phyloP scores from a whole-genome alignment of 2,113 vertebrate genomes.

The Mirza zaza region DNA sequence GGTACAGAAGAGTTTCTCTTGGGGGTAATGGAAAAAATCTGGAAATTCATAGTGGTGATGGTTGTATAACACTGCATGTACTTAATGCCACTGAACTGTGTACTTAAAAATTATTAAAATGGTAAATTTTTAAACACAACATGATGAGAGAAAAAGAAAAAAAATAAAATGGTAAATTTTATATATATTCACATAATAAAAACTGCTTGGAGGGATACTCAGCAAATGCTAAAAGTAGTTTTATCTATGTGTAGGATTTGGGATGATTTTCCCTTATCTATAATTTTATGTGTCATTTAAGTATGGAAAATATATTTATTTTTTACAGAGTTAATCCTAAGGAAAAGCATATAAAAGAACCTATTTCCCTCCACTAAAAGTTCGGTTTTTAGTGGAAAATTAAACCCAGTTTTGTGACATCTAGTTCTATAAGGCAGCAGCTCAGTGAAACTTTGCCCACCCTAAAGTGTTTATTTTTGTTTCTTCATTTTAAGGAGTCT shows the following conservation, averaged over 20 bases:
- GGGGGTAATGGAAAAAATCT: not conserved
- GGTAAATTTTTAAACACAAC: too few species aligned
- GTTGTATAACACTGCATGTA: not conserved
- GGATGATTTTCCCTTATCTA: not conserved
- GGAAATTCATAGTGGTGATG: not conserved
- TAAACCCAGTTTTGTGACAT: not conserved
- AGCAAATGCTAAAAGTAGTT: not conserved
- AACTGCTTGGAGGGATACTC: not conserved
- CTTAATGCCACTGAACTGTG: not conserved
- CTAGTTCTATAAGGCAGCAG: not conserved
- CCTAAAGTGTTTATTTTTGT: not conserved
- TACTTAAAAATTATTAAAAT: not conserved
- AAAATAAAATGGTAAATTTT: not conserved
- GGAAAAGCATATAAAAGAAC: not conserved
- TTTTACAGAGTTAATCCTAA: not conserved
- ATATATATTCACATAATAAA: not conserved
- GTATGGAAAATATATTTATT: not conserved
- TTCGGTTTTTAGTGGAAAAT: not conserved
- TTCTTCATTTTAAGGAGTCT: not conserved
- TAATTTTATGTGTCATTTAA: not conserved
- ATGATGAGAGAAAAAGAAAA: too few species aligned
- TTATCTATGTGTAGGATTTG: not conserved
- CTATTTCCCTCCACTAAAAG: not conserved
- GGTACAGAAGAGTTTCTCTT: not conserved
- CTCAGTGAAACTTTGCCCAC: not conserved